These are phyloP conservation scores for Lymantria dispar DNA, from an alignment of 2,888 invertebrate genomes.

Conservation along the genomic window DNA sequence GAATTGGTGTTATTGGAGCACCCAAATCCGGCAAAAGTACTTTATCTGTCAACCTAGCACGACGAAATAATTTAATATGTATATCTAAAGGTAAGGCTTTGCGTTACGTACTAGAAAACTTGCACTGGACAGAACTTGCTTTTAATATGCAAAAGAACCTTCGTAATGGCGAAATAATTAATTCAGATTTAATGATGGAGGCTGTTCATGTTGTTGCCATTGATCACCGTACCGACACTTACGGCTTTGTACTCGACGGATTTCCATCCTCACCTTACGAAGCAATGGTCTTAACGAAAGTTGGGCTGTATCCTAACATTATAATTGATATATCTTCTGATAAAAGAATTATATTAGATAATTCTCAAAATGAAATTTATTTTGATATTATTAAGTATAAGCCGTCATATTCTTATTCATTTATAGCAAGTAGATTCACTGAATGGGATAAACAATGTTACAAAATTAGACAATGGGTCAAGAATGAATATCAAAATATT, in stretches of 20 bases:
- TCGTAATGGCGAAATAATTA: constrained; percentile 63
- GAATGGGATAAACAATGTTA: constrained; percentile 60
- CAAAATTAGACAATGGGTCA: constrained; percentile 73
- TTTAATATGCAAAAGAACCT: constrained; percentile 58
- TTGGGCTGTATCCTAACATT: constrained; percentile 82
- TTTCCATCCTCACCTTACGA: constrained; percentile 80
- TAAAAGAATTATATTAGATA: constrained; percentile 55
- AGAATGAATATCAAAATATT: constrained; percentile 79
- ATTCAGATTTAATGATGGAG: constrained; percentile 68
- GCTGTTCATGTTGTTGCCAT: constrained; percentile 78
- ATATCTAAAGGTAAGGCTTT: constrained; percentile 80
- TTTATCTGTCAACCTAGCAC: constrained; percentile 77
- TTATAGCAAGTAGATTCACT: constrained; percentile 65
- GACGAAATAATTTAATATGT: constrained; percentile 77
- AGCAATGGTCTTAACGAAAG: constrained; percentile 66
- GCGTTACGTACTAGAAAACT: constrained; percentile 69
- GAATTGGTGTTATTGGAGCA: constrained; percentile 82
- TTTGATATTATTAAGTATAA: constrained; percentile 49
- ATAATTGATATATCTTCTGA: constrained; percentile 76
- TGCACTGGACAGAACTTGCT: constrained; percentile 78
- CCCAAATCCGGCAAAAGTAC: constrained; percentile 84
- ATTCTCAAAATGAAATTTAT: constrained; percentile 62
- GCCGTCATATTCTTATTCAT: constrained; percentile 58
- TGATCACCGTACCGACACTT: constrained; percentile 69
- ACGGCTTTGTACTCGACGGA: constrained; percentile 85